Evolutionary conservation across 1,140 invertebrate genomes (phyloP).

Genomic region (Zophobas atratus): DNA sequence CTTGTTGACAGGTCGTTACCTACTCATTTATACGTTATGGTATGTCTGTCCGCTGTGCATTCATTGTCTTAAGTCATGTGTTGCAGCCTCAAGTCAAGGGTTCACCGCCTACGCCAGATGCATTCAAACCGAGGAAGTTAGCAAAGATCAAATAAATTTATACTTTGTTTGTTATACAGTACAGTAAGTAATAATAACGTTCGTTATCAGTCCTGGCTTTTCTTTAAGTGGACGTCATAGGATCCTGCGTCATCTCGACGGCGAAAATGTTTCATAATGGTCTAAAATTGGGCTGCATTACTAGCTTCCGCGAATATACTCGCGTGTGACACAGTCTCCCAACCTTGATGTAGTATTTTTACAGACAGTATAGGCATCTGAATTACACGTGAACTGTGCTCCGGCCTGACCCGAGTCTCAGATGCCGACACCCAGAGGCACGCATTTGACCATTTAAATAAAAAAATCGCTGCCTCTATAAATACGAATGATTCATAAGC

Average conservation of each 20-base stretch:
- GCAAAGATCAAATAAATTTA: slow-evolving; percentile 16
- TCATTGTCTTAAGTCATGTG: neutral
- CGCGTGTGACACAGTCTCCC: slow-evolving; percentile 7
- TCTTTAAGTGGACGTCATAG: slow-evolving; percentile 17
- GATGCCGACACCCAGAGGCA: neutral
- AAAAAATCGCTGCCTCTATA: neutral
- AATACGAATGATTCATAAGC: neutral
- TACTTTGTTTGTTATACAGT: slow-evolving; percentile 15
- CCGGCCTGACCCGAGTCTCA: slow-evolving; percentile 1
- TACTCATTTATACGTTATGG: slow-evolving; percentile 75
- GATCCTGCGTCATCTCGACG: slow-evolving; percentile 35
- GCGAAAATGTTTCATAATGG: slow-evolving; percentile 50
- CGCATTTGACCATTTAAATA: neutral
- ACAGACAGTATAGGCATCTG: slow-evolving; percentile 3
- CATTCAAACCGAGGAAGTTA: slow-evolving; percentile 31
- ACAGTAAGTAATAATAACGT: slow-evolving; percentile 17
- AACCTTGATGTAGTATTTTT: slow-evolving; percentile 40
- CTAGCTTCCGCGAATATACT: slow-evolving; percentile 49
- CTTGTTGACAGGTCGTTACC: slow-evolving; percentile 72
- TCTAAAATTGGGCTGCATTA: slow-evolving; percentile 51
- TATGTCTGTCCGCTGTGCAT: slow-evolving; percentile 59
- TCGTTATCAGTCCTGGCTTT: neutral
- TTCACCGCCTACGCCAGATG: slow-evolving; percentile 50
- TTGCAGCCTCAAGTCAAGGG: slow-evolving; percentile 63
- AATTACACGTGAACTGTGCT: slow-evolving; percentile 13